phyloP scores from a whole-genome alignment of 2,797 vertebrate genomes.

The Acipenser ruthenus region DNA sequence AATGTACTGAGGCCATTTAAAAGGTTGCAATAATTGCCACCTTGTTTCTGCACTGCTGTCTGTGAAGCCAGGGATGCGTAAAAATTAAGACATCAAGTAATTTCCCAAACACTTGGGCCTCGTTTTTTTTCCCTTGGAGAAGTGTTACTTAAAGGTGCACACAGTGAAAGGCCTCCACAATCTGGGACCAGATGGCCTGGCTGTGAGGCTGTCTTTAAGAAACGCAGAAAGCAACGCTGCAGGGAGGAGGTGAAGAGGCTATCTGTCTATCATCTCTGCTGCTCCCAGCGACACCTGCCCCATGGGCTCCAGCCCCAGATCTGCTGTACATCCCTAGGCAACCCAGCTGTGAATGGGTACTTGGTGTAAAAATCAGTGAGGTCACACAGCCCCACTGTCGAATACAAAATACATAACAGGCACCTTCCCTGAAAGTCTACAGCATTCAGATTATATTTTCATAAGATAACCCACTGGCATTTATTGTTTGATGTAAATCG shows the following conservation, averaged over 20 bases:
- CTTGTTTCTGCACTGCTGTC: no score
- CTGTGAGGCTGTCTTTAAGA: conserved; percentile 13
- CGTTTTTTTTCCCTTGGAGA: conserved; percentile 20
- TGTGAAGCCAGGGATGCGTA: neutral
- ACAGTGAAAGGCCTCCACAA: conserved; percentile 18
- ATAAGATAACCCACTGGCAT: neutral
- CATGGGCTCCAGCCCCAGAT: neutral
- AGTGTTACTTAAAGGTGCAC: conserved; percentile 32
- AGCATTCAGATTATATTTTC: neutral
- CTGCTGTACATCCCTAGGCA: neutral
- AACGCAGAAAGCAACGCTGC: neutral
- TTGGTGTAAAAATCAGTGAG: neutral
- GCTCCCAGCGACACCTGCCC: neutral
- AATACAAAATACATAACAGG: neutral
- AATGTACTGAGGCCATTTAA: no score
- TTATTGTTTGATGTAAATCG: neutral
- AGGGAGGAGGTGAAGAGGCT: conserved; percentile 2
- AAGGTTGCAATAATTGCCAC: no score
- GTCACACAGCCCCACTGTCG: neutral
- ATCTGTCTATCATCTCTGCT: conserved; percentile 9
- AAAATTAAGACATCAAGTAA: conserved; percentile 19
- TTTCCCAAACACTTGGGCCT: conserved; percentile 18
- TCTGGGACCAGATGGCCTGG: conserved; percentile 25
- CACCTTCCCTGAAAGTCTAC: neutral
- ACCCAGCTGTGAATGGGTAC: neutral